phyloP scores from a whole-genome alignment of 2,797 vertebrate species.

The Sebastes taczanowskii region DNA sequence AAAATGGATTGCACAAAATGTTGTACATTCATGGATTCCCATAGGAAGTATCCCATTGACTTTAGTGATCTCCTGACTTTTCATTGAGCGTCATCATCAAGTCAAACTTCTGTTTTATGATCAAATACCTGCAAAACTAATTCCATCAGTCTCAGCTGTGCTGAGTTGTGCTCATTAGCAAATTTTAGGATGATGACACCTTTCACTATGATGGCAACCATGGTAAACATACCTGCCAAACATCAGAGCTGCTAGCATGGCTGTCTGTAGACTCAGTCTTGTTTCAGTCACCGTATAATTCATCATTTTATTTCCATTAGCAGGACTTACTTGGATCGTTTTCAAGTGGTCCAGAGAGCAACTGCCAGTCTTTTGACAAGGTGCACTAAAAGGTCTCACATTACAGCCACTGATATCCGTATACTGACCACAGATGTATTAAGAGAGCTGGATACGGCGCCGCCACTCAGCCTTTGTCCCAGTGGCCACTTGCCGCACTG shows the following conservation, averaged over 20 bases:
- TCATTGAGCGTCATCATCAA: not conserved
- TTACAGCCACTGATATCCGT: conserved; percentile 20
- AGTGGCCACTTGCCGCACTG: too few relatives aligned
- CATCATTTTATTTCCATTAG: conserved; percentile 19
- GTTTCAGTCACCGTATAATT: not conserved
- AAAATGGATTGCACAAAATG: too few relatives aligned
- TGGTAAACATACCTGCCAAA: not conserved
- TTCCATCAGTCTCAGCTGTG: not conserved
- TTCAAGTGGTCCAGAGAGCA: not conserved
- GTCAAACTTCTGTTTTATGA: not conserved
- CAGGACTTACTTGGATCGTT: conserved; percentile 22
- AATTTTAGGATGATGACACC: not conserved
- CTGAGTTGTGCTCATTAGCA: not conserved
- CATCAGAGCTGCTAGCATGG: not conserved
- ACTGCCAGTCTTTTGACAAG: conserved; percentile 17
- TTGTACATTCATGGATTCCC: too few relatives aligned
- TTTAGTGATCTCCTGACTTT: too few relatives aligned
- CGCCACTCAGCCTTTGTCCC: too few relatives aligned
- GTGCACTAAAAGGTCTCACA: conserved; percentile 12
- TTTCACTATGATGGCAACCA: not conserved
- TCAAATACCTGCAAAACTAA: too few relatives aligned
- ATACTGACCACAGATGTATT: too few relatives aligned
- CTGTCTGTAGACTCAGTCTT: not conserved
- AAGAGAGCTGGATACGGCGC: too few relatives aligned
- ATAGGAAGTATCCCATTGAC: too few relatives aligned